Conservation (phyloP, 2,113 vertebrate genomes). For the Monopterus albus region DNA sequence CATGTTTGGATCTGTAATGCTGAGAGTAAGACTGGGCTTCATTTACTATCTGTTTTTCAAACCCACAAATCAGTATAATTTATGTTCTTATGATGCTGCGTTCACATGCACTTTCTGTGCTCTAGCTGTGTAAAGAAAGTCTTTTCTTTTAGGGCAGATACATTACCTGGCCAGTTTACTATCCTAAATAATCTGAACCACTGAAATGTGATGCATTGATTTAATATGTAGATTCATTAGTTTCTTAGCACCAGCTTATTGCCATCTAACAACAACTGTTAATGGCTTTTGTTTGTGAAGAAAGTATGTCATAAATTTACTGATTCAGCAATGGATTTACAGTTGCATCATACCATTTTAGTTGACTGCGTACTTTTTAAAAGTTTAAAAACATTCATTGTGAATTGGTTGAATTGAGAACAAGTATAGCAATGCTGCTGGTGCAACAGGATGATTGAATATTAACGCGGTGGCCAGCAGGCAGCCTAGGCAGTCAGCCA, state of each 20-base stretch:
- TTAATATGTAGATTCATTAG: background rate
- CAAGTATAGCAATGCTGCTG: background rate
- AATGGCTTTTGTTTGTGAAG: background rate
- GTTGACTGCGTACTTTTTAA: too few species aligned
- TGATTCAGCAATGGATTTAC: background rate
- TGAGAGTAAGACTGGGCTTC: conserved; percentile 43
- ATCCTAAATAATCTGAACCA: background rate
- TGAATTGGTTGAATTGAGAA: too few species aligned
- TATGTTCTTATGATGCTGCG: conserved; percentile 12
- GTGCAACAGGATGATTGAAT: background rate
- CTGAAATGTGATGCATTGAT: background rate
- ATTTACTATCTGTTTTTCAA: conserved; percentile 33
- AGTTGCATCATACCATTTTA: too few species aligned
- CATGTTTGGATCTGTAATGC: conserved; percentile 59
- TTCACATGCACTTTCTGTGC: background rate
- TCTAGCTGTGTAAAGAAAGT: background rate
- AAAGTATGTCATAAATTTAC: background rate
- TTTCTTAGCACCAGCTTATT: background rate
- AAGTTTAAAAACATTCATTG: too few species aligned
- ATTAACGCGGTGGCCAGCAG: background rate
- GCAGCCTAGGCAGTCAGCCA: conserved; percentile 24
- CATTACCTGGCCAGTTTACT: background rate
- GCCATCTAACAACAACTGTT: background rate
- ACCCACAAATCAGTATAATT: conserved; percentile 14
- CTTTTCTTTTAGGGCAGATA: background rate